Evolutionary conservation across 35 echinoderm and acorn worm species (phyloP), one percentile per base, ranked within the genome.

Genomic region (Lytechinus variegatus): DNA sequence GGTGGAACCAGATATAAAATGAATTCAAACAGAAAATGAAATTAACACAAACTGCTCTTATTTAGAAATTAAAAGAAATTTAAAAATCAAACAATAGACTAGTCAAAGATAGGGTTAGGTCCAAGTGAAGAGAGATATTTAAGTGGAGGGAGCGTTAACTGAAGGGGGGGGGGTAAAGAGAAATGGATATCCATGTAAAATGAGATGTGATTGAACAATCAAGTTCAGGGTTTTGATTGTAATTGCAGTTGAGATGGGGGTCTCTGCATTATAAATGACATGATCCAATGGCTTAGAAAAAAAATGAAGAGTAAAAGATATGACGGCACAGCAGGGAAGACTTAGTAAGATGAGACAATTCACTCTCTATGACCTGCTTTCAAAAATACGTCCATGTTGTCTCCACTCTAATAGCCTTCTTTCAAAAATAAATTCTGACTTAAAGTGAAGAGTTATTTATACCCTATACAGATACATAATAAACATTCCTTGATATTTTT

Each of bases 201-300:
- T 7, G 66, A 79, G 66, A 79, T 5, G 66, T 79, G 66, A 79
- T 79, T 19, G 66, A 79, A 79, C 14, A 79, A 79, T 79, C 66
- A 79, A 79, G 66, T 79, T 79, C 66, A 79, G 19, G 19, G 66
- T 79, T 79, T 79, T 79, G 66, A 79, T 79, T 79, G 66, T 24
- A 79, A 79, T 79, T 79, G 66, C 66, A 79, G 66, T 79, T 79
- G 66, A 79, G 66, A 79, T 79, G 66, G 66, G 14, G 66, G 66
- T 79, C 66, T 79, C 66, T 79, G 66, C 66, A 79, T 79, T 79
- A 79, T 16, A 79, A 79, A 79, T 79, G 66, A 79, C 66, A 79
- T 79, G 66, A 79, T 79, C 66, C 66, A 79, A 79, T 79, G 66
- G 66, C 66, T 79, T 79, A 79, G 19, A 79, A 79, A 79, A 79